Evolutionary conservation across 2,888 invertebrate species (phyloP).

Genomic region (Metacarcinus magister): DNA sequence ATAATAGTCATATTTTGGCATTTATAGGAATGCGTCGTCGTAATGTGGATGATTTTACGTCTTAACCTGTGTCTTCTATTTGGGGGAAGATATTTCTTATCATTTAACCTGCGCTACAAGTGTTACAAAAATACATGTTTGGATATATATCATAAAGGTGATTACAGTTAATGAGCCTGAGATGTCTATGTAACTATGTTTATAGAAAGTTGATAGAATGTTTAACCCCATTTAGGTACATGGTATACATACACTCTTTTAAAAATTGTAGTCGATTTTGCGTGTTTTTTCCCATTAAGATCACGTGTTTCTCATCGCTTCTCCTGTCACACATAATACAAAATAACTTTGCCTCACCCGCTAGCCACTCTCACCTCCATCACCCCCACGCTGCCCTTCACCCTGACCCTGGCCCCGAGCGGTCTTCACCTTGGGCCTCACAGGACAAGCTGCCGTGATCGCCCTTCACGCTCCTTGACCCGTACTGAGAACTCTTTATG

Average conservation of each 20-base stretch:
- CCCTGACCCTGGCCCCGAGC: slow-evolving; percentile 19
- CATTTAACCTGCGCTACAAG: not conserved
- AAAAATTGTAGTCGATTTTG: not conserved
- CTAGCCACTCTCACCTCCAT: not conserved
- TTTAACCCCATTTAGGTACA: not conserved
- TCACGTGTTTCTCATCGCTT: not conserved
- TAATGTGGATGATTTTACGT: slow-evolving; percentile 14
- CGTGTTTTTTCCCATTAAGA: not conserved
- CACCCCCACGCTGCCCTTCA: not conserved
- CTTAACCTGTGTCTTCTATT: not conserved
- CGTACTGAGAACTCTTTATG: not conserved
- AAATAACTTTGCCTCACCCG: not conserved
- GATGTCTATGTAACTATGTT: slow-evolving; percentile 17
- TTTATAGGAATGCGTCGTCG: not conserved
- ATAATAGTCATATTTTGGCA: slow-evolving; percentile 10
- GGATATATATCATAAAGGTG: not conserved
- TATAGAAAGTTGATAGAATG: not conserved
- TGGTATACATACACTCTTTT: not conserved
- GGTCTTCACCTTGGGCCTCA: slow-evolving; percentile 8
- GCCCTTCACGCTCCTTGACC: not conserved
- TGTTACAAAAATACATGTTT: not conserved
- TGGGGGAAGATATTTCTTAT: not conserved
- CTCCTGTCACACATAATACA: not conserved
- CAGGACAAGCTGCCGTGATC: not conserved
- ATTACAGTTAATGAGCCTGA: not conserved